Evolutionary conservation across 1,140 invertebrate genomes (phyloP), one percentile per base, ranked within the genome.

Genomic region (Hormaphis cornu): DNA sequence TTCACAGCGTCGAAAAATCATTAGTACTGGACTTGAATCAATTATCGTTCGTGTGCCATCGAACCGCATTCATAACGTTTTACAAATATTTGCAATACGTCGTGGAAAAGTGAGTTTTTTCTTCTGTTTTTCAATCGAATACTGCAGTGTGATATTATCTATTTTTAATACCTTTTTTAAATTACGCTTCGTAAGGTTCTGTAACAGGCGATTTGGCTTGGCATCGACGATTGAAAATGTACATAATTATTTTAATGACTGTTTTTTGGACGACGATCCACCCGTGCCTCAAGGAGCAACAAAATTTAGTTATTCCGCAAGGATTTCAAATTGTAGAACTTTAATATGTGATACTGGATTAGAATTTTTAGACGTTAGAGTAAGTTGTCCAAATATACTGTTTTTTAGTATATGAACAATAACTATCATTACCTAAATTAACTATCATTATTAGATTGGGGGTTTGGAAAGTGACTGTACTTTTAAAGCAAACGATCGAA

Each of bases 1-100:
- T 91, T 74, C 87, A 89, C 75, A 87, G 84, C 75, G 87, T 91
- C 22, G 89, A 91, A 76, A 87, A 89, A 73, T 88, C 87, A 1
- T 76, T 90, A 44, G 85, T 90, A 14, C 76, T 89, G 0, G 87
- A 90, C 74, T 80, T 89, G 54, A 83, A 85, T 1, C 80, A 82
- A 24, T 71, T 90, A 1, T 79, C 84, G 52, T 71, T 91, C 7
- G 79, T 87, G 12, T 83, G 90, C 71, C 88, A 91, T 76, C 83
- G 86, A 73, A 84, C 86, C 66, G 87, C 88, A 5, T 81, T 91
- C 70, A 80, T 86, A 56, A 87, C 87, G 22, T 79, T 91, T 9
- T 82, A 85, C 71, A 83, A 86, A 75, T 87, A 86, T 73, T 73
- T 83, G 2, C 79, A 81, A 71, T 82, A 81, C 53, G 50, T 76